Conservation (phyloP, 1,140 invertebrate species). For the Caerostris extrusa region DNA sequence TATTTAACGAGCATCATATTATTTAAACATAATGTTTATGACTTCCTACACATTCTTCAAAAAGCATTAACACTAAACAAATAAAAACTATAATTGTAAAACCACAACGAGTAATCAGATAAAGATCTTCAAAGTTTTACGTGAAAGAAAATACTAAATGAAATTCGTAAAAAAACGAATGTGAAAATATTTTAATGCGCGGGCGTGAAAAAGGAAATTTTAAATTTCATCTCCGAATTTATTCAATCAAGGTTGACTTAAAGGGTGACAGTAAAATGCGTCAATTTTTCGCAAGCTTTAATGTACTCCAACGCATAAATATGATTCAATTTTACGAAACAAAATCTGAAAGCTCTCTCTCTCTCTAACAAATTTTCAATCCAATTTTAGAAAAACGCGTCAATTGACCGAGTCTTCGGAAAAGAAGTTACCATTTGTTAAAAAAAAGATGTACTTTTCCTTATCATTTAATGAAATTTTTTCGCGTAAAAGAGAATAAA, state of each 20-base stretch:
- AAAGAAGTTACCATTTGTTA: not conserved
- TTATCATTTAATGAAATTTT: slow-evolving; percentile 12
- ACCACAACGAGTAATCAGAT: too few species aligned
- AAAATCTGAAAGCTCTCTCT: not conserved
- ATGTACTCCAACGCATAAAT: not conserved
- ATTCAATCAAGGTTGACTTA: not conserved
- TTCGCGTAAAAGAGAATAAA: not conserved
- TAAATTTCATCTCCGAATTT: not conserved
- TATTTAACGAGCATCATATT: too few species aligned
- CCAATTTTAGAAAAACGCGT: not conserved
- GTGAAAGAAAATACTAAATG: too few species aligned
- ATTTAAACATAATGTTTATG: too few species aligned
- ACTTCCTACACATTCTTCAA: too few species aligned
- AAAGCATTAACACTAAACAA: too few species aligned
- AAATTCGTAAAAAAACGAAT: too few species aligned
- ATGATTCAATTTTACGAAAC: not conserved
- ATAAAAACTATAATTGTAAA: too few species aligned
- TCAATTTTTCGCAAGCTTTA: not conserved
- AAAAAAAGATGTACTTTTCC: not conserved
- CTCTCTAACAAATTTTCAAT: not conserved
- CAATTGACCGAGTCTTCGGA: not conserved
- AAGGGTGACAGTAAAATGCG: not conserved
- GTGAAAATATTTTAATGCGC: not conserved
- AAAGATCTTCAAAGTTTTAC: too few species aligned
- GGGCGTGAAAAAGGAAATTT: too few species aligned